A percentile compares a stretch with the other conserved stretches of the same genome.
These are phyloP conservation scores for Yponomeuta malinellus DNA, from an alignment of 2,888 invertebrate species.

Conservation along the genomic window DNA sequence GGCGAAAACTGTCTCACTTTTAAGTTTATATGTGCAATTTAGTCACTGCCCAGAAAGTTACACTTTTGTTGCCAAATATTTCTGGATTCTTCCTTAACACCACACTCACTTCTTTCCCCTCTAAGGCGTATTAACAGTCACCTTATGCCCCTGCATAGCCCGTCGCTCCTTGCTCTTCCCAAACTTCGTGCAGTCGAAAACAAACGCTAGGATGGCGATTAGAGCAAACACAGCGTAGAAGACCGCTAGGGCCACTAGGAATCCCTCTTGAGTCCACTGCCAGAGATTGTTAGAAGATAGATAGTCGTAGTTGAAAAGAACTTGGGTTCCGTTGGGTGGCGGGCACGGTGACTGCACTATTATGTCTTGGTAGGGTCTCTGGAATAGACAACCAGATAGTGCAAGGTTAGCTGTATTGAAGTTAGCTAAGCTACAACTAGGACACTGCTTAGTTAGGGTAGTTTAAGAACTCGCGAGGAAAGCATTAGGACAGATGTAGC, in stretches of 20 bases:
- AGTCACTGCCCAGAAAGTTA: too few species aligned
- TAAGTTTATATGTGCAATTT: too few species aligned
- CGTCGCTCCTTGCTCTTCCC: constrained; percentile 68
- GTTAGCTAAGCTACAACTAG: too few species aligned
- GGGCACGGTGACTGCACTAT: constrained; percentile 90
- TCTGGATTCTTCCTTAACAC: background rate
- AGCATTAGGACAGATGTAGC: too few species aligned
- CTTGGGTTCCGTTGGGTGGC: constrained; percentile 85
- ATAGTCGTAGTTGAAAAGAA: constrained; percentile 70
- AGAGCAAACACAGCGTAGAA: constrained; percentile 78
- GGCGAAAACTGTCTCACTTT: too few species aligned
- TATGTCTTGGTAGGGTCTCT: constrained; percentile 91
- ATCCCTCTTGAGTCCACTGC: constrained; percentile 72
- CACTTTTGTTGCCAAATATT: too few species aligned
- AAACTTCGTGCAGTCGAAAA: constrained; percentile 74
- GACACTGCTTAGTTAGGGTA: too few species aligned
- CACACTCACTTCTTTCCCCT: background rate
- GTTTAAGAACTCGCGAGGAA: too few species aligned
- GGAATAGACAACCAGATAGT: constrained; percentile 33
- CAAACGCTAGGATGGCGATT: constrained; percentile 77
- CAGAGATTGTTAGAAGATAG: constrained; percentile 55
- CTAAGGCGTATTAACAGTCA: constrained; percentile 78
- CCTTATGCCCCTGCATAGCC: constrained; percentile 66
- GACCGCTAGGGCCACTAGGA: constrained; percentile 76
- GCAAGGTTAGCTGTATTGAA: background rate